phyloP scores from a whole-genome alignment of 2,797 vertebrate species.

The Artibeus lituratus region DNA sequence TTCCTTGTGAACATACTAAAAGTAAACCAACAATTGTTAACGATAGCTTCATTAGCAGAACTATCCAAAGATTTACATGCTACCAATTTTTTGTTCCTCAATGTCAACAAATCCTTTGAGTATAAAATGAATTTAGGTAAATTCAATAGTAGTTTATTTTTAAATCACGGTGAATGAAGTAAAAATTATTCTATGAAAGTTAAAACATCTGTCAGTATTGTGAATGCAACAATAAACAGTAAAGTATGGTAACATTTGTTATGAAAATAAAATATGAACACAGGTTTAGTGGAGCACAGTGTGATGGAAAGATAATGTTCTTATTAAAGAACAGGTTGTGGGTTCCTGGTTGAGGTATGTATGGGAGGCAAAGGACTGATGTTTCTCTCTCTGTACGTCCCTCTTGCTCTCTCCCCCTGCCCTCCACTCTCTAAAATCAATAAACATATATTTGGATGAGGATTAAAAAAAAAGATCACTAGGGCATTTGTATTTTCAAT shows the following conservation, averaged over 20 bases:
- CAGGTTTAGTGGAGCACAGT: background rate
- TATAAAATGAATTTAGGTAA: slow-evolving; percentile 37
- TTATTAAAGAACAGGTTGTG: background rate
- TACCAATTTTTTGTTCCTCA: background rate
- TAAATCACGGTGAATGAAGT: background rate
- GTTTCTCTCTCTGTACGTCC: no score
- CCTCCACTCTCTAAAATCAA: no score
- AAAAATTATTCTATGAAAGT: background rate
- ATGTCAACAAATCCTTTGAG: background rate
- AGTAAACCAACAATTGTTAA: background rate
- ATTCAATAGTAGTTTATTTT: background rate
- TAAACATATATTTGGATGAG: no score
- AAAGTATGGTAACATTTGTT: background rate
- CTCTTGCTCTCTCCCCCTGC: no score
- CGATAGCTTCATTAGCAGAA: background rate
- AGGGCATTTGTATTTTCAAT: background rate
- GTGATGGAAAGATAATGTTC: background rate
- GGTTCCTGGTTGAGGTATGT: no score
- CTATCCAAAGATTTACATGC: background rate
- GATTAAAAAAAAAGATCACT: background rate
- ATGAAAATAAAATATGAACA: background rate
- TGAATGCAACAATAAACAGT: background rate
- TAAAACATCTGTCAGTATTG: background rate
- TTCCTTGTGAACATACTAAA: background rate
- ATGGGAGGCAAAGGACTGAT: no score